phyloP scores from a whole-genome alignment of 2,888 invertebrate genomes.

The Cosmorhoe ocellata region DNA sequence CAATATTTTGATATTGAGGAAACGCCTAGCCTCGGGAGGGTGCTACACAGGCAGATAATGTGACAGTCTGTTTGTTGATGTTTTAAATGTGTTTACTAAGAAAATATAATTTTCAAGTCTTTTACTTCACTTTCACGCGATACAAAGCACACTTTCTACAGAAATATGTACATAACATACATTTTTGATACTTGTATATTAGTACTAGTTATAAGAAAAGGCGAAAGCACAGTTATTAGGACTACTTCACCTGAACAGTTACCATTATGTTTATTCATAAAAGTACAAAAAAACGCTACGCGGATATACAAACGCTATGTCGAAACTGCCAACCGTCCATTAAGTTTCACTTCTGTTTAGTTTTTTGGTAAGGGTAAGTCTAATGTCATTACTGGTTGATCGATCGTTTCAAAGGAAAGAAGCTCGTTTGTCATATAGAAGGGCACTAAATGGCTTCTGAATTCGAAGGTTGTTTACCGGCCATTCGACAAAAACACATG shows the following conservation, averaged over 20 bases:
- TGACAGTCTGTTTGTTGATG: constrained; percentile 9
- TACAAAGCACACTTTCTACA: background rate
- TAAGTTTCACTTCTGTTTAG: constrained; percentile 13
- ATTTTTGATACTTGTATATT: no score
- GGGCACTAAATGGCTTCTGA: constrained; percentile 68
- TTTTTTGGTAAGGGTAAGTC: constrained; percentile 29
- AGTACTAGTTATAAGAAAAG: no score
- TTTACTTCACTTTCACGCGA: background rate
- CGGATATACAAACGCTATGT: no score
- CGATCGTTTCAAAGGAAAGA: constrained; percentile 60
- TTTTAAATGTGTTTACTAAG: constrained; percentile 1
- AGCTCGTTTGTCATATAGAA: constrained; percentile 72
- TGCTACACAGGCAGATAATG: constrained; percentile 6
- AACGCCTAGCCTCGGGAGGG: constrained; percentile 8
- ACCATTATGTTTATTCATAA: no score
- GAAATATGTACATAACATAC: no score
- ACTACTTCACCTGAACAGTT: no score
- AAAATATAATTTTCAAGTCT: background rate
- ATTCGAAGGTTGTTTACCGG: constrained; percentile 68
- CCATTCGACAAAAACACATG: constrained; percentile 64
- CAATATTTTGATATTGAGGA: constrained; percentile 20
- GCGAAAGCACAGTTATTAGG: no score
- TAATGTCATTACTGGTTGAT: constrained; percentile 71
- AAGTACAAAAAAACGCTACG: no score
- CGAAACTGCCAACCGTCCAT: no score